These are phyloP conservation scores for Xiphydria camelus DNA, from an alignment of 2,888 invertebrate species.

Conservation along the genomic window DNA sequence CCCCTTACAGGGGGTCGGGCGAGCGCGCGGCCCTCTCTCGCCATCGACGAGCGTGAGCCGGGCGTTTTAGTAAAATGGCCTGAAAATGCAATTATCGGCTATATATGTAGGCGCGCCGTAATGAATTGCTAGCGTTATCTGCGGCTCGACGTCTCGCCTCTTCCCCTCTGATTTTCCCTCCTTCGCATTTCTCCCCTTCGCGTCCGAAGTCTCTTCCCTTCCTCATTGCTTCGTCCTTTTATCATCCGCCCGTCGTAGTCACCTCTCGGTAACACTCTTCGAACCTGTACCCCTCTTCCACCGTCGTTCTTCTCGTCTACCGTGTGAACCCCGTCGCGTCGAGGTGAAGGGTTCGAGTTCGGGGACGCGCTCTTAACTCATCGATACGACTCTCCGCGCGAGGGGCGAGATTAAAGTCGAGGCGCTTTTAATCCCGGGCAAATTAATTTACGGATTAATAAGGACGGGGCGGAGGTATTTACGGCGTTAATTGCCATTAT, in stretches of 20 bases:
- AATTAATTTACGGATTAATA: constrained; percentile 37
- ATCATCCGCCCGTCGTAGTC: background rate
- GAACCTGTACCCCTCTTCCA: constrained; percentile 3
- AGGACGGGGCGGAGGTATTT: constrained; percentile 26
- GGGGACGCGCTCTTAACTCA: constrained; percentile 14
- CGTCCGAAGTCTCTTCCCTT: no score
- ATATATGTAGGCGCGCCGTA: constrained; percentile 54
- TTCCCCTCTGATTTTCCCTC: background rate
- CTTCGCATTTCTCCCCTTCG: constrained; percentile 1
- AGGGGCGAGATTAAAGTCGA: constrained; percentile 19
- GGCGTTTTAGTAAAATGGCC: constrained; percentile 54
- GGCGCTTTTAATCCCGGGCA: constrained; percentile 7
- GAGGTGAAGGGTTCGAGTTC: no score
- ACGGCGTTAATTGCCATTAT: constrained; percentile 25
- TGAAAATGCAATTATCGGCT: constrained; percentile 56
- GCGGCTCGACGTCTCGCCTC: constrained; percentile 16
- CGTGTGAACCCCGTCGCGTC: background rate
- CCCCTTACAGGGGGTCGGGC: constrained; percentile 38
- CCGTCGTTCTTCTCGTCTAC: background rate
- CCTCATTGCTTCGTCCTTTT: background rate
- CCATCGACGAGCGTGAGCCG: constrained; percentile 5
- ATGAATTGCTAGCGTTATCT: constrained; percentile 53
- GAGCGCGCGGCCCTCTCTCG: constrained; percentile 32
- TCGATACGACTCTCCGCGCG: no score
- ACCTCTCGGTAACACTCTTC: background rate